phyloP scores from a whole-genome alignment of 37 sponge, comb jelly and placozoan species.

The Bolinopsis microptera region DNA sequence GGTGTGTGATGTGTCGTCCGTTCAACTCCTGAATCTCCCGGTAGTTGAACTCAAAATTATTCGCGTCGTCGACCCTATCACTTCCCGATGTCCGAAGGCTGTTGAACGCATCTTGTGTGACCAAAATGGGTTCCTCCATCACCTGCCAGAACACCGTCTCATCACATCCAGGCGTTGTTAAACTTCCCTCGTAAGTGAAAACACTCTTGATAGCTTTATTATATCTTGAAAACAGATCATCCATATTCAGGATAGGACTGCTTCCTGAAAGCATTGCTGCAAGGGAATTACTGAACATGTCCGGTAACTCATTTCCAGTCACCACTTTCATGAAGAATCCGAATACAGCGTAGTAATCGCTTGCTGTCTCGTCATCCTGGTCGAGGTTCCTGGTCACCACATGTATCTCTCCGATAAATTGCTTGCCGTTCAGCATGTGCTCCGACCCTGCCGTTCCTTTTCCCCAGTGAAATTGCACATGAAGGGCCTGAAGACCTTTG shows the following conservation, averaged over 20 bases:
- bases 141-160: background rate
- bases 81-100: background rate
- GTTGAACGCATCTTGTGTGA: background rate
- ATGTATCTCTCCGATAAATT: background rate
- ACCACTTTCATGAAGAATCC: background rate
- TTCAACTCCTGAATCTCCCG: background rate
- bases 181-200: background rate
- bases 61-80: too few species aligned
- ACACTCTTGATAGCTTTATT: background rate
- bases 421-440: background rate
- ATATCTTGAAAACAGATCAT: background rate
- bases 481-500: background rate
- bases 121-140: background rate
- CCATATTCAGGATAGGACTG: too few species aligned
- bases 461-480: background rate
- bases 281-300: background rate
- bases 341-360: background rate
- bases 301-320: too few species aligned
- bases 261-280: background rate
- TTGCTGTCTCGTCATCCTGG: background rate
- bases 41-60: background rate
- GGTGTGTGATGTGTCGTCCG: background rate
- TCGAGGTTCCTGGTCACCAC: background rate
- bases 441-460: background rate
- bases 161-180: conserved; percentile 33